Evolutionary conservation across 1,140 invertebrate species (phyloP).

Genomic region (Stegodyphus dumicola): DNA sequence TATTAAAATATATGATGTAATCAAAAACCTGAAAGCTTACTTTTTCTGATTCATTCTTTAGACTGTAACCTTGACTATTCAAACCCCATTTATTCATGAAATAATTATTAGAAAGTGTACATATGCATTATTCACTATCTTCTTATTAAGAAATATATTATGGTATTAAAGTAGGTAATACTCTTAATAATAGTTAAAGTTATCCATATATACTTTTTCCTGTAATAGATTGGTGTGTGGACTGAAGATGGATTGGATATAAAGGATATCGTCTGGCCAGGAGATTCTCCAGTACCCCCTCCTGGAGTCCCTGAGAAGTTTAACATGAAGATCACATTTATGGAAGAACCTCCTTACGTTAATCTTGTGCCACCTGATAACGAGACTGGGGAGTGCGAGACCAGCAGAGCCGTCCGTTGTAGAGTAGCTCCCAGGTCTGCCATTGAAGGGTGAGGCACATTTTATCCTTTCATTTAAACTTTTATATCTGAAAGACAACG

Average conservation of each 20-base stretch:
- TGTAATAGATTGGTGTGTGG: slow-evolving; percentile 84
- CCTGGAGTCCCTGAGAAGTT: slow-evolving; percentile 97
- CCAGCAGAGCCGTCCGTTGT: slow-evolving; percentile 86
- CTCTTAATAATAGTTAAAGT: too few species aligned
- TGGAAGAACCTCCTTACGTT: slow-evolving; percentile 97
- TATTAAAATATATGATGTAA: too few species aligned
- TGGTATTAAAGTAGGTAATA: too few species aligned
- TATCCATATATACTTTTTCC: not conserved
- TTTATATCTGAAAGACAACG: too few species aligned
- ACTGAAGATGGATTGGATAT: slow-evolving; percentile 89
- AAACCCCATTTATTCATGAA: too few species aligned
- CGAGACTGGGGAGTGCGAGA: slow-evolving; percentile 82
- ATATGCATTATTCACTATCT: too few species aligned
- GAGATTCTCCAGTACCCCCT: slow-evolving; percentile 92
- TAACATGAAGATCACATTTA: slow-evolving; percentile 93
- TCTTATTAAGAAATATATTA: too few species aligned
- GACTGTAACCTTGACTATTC: too few species aligned
- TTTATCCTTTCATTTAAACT: not conserved
- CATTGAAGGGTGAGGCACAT: slow-evolving; percentile 32
- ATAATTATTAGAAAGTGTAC: too few species aligned
- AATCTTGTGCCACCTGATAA: slow-evolving; percentile 88
- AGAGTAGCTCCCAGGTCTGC: slow-evolving; percentile 66
- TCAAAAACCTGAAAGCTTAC: too few species aligned
- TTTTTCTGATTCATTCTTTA: too few species aligned
- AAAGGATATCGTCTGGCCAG: slow-evolving; percentile 98